Base-by-base conservation (phyloP, 2,888 invertebrate species). In the Pachliopta kotzebuea region DNA sequence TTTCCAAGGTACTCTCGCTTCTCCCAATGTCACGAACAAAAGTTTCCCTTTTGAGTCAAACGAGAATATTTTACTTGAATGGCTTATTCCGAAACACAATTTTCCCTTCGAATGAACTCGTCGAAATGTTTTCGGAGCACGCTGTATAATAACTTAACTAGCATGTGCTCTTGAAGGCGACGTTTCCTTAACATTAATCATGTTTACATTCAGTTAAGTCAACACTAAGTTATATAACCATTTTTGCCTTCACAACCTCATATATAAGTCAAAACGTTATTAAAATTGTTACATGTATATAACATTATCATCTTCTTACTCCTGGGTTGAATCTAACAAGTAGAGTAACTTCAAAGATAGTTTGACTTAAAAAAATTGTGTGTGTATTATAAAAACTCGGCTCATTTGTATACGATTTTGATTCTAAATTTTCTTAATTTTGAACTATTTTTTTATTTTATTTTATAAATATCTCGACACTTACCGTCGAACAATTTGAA, bases 401-500 rank as follows among this genome's bases (percentile, higher is more conserved):
- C 4, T 8, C 29, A 29, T 29, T 29, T 7, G 8, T 8, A 31
- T 31, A 37, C 37, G 14, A 37, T 14, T 14, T 37, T 2, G 11
- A 11, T 37, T 37, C 2, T 2, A 37, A 26, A 26, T 6, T 26
- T 26, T 26, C 26, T 26, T 26, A 26, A 26, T 6, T 26, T 37
- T 14, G 14, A 1, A 11, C 37, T 14, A 37, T 14, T 14, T 4
- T 31, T 11, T 37, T 1, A 37, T 14, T 37, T 37, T 14, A 37
- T 11, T 55, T 24, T 26, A 49, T 63, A 45, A 63, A 63, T 62
- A 57, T 53, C n/a, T 24, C 9, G 45, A 58, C 53, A 24, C 37
- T 37, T 14, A 37, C 57, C 54, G 26, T 63, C 20, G 31, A 54
- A 58, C 53, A 60, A 65, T 66, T 69, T 78, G 77, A 78, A 74